Conservation (phyloP, 2,888 invertebrate species). For the Trissoscelio sp. region DNA sequence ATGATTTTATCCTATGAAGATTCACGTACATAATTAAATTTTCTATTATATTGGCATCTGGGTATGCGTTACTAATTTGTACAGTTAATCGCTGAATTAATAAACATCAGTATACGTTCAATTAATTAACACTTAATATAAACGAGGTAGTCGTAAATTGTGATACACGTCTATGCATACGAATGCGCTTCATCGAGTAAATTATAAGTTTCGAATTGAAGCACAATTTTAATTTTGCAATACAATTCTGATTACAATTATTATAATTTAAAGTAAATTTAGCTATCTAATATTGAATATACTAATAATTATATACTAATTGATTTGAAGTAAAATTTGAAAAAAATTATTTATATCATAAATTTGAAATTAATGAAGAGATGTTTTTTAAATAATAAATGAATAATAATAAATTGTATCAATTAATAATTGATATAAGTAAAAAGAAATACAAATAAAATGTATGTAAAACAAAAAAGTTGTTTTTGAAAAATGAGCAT, state of each 20-base stretch:
- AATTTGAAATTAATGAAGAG: too few relatives aligned
- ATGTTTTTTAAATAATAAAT: too few relatives aligned
- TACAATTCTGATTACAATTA: too few relatives aligned
- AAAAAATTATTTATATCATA: too few relatives aligned
- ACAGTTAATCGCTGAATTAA: slow-evolving; percentile 53
- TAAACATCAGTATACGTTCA: slow-evolving; percentile 49
- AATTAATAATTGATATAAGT: too few relatives aligned
- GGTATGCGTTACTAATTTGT: slow-evolving; percentile 37
- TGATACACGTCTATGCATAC: slow-evolving; percentile 42
- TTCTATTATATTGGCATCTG: slow-evolving; percentile 42
- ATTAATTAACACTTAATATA: slow-evolving; percentile 57
- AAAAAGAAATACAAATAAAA: too few relatives aligned
- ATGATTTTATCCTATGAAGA: slow-evolving; percentile 23
- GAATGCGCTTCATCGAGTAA: slow-evolving; percentile 12
- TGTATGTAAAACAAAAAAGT: too few relatives aligned
- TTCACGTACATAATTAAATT: slow-evolving; percentile 46
- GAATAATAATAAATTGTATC: too few relatives aligned
- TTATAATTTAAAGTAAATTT: too few relatives aligned
- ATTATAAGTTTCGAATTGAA: slow-evolving; percentile 3
- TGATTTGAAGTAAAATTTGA: too few relatives aligned
- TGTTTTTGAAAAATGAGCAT: slow-evolving; percentile 6
- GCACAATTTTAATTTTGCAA: background rate
- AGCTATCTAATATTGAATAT: too few relatives aligned
- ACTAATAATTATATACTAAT: too few relatives aligned
- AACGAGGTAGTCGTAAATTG: slow-evolving; percentile 50